Evolutionary conservation across 2,797 vertebrate species (phyloP).

Genomic region (Gymnoscopelus braueri): DNA sequence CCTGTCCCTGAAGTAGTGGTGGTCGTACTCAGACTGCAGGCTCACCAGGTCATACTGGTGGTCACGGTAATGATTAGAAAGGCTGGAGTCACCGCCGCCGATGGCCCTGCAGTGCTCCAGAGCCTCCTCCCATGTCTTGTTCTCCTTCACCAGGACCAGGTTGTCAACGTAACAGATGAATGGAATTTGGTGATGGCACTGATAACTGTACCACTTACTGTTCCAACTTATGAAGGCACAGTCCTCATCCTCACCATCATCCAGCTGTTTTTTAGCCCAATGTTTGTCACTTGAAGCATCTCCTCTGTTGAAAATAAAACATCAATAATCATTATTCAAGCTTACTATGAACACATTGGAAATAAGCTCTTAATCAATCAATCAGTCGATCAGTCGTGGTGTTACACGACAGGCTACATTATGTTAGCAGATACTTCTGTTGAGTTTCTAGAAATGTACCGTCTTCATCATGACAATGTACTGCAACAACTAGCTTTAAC

Average conservation of each 20-base stretch:
- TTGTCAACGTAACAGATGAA: constrained; percentile 36
- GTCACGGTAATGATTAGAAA: neutral
- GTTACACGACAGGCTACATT: no score
- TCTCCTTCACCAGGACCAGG: constrained; percentile 56
- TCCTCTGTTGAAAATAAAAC: no score
- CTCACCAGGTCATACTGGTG: constrained; percentile 43
- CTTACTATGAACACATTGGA: no score
- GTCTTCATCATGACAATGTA: no score
- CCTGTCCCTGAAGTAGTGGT: rapidly evolving
- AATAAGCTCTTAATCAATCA: no score
- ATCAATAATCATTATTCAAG: no score
- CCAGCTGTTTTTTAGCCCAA: no score
- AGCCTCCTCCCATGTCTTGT: constrained; percentile 63
- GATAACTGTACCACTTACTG: constrained; percentile 10
- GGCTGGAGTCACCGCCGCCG: rapidly evolving
- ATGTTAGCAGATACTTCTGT: no score
- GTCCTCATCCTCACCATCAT: neutral
- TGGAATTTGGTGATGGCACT: constrained; percentile 25
- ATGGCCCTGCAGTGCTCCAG: constrained; percentile 49
- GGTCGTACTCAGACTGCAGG: constrained; percentile 31
- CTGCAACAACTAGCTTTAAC: no score
- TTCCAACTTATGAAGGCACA: constrained; percentile 8
- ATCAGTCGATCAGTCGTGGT: no score
- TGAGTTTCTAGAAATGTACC: no score
- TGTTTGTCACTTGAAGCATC: no score